These are phyloP conservation scores for Lanius ludovicianus DNA, from an alignment of 2,113 vertebrate species.

Conservation along the genomic window DNA sequence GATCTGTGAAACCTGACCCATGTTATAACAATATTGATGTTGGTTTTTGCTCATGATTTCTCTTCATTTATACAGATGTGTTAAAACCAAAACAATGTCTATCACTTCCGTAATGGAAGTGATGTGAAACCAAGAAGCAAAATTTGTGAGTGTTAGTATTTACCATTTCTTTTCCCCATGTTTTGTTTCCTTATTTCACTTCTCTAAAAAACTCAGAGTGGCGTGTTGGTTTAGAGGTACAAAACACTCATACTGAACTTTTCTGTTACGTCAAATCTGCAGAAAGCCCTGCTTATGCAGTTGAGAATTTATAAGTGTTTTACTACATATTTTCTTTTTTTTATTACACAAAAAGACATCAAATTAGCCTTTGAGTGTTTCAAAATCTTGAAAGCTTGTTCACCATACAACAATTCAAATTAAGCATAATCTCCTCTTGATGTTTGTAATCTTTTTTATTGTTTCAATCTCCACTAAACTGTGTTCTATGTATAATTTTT, in stretches of 20 bases:
- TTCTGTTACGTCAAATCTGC: neutral
- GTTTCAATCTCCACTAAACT: neutral
- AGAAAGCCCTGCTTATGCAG: neutral
- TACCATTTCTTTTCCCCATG: neutral
- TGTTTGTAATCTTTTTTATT: neutral
- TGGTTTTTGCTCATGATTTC: neutral
- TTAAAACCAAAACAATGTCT: neutral
- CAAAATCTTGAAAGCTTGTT: neutral
- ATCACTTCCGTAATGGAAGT: neutral
- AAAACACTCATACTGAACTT: neutral
- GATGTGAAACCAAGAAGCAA: neutral
- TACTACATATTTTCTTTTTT: neutral
- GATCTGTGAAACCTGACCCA: neutral
- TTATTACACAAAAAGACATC: neutral
- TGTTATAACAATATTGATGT: neutral
- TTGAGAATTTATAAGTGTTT: neutral
- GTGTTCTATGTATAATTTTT: neutral
- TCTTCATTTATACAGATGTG: neutral
- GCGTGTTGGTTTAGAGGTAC: neutral
- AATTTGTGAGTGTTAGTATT: neutral
- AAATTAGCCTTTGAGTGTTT: neutral
- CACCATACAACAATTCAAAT: neutral
- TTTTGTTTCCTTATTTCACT: neutral
- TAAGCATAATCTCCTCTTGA: neutral
- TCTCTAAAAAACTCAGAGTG: neutral